Evolutionary conservation across 2,797 vertebrate species (phyloP), one percentile per base, ranked within the genome.

Genomic region (Champsocephalus gunnari): DNA sequence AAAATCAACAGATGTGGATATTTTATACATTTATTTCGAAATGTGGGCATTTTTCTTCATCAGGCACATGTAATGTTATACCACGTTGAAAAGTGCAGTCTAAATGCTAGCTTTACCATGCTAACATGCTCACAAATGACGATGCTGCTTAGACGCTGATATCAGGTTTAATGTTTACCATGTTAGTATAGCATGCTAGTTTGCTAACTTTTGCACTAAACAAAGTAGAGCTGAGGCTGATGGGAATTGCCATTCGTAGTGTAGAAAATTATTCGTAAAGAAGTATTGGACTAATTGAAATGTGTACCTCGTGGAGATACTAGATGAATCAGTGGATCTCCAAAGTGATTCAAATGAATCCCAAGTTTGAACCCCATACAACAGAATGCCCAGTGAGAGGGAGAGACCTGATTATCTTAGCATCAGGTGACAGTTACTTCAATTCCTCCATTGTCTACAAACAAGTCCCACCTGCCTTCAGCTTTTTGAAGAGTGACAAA

Each of bases 21-120:
- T 38, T 1, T 44, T 43, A 38, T 2, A 2, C 16, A 21, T 44
- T 3, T 0, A 34, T 49, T 60, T 59, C 45, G 3, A 16, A n/a
- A 51, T 77, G n/a, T 56, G 19, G 51, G 9, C 11, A 54, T 65
- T 82, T 82, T 61, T 69, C 77, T 71, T 83, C 49, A 77, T 51
- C 50, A 50, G 74, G 66, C 74, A 72, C 56, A 56, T 81, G 53
- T 21, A 34, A 47, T 53, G 45, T 19, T 68, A 6, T 62, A 50
- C 28, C 8, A 62, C 16, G 4, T 16, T 43, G 21, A 2, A 63
- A 49, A 50, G 3, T 11, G 50, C 45, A 16, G 49, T 48, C 10
- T 50, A 38, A 38, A 51, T 64, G 62, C 48, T 41, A 62, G 47
- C 6, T 67, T 71, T 59, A n/a, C 9, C 41, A 32, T 55, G 60